These are phyloP conservation scores for Melangyna quadrimaculata DNA, from an alignment of 2,888 invertebrate genomes.

Conservation along the genomic window DNA sequence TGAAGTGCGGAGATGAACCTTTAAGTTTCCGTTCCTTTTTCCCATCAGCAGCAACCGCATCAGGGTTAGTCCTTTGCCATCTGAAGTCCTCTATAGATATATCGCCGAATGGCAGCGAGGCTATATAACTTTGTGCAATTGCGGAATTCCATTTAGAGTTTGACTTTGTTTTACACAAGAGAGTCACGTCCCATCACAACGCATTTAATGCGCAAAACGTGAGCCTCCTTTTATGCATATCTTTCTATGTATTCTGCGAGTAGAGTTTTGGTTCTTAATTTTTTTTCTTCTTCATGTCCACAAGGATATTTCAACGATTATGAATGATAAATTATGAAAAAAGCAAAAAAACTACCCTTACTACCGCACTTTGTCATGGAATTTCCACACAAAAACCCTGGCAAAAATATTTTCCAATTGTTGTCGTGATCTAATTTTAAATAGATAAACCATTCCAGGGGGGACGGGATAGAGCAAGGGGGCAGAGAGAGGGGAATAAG, in stretches of 20 bases:
- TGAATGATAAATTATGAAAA: constrained; percentile 61
- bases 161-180: constrained; percentile 65
- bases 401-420: constrained; percentile 64
- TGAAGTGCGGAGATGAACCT: constrained; percentile 57
- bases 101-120: not conserved
- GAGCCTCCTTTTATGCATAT: constrained; percentile 61
- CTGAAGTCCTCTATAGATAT: not conserved
- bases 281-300: not conserved
- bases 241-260: constrained; percentile 32
- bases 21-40: constrained; percentile 33
- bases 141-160: constrained; percentile 68
- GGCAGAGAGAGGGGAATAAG: not conserved
- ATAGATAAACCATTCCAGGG: constrained; percentile 21
- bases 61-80: not conserved
- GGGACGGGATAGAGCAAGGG: rapidly evolving
- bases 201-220: constrained; percentile 74
- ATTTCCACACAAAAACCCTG: constrained; percentile 52
- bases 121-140: constrained; percentile 61
- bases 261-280: not conserved
- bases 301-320: constrained; percentile 56
- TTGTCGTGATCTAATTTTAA: constrained; percentile 68
- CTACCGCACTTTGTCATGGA: constrained; percentile 3
- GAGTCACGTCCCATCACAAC: constrained; percentile 74
- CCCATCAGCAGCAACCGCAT: not conserved
- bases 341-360: constrained; percentile 3